These are phyloP conservation scores for Botia almorhae DNA, from an alignment of 2,797 vertebrate genomes.

Conservation along the genomic window DNA sequence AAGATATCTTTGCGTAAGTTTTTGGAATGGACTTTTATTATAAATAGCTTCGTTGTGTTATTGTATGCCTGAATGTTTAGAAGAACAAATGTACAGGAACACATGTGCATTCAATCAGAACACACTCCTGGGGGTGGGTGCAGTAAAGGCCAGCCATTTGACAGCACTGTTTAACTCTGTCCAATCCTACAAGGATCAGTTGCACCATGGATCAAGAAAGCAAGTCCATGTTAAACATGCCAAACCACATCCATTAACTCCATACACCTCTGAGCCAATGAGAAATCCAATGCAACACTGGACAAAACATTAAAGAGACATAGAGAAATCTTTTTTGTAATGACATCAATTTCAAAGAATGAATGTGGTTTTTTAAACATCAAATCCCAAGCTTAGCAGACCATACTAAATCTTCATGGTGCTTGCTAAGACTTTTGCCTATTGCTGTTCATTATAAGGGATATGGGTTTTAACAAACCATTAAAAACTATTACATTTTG, in stretches of 20 bases:
- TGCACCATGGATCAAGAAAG: background rate
- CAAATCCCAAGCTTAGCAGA: background rate
- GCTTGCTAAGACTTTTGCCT: too few relatives aligned
- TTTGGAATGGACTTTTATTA: background rate
- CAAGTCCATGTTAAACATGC: background rate
- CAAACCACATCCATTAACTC: slow-evolving; percentile 14
- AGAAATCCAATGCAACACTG: background rate
- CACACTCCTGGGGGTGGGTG: slow-evolving; percentile 29
- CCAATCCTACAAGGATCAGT: background rate
- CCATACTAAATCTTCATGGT: background rate
- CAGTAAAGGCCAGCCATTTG: background rate
- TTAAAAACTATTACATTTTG: too few relatives aligned
- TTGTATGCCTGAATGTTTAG: slow-evolving; percentile 16
- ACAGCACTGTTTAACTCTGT: slow-evolving; percentile 11
- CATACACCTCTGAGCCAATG: background rate
- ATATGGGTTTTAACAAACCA: too few relatives aligned
- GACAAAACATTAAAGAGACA: background rate
- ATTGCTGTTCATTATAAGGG: too few relatives aligned
- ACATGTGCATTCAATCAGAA: slow-evolving; percentile 41
- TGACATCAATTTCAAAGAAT: background rate
- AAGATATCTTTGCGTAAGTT: background rate
- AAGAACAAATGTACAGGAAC: slow-evolving; percentile 36
- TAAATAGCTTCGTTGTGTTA: slow-evolving; percentile 13
- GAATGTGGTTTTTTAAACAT: background rate
- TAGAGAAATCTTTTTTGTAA: too few relatives aligned